Evolutionary conservation across 2,113 vertebrate genomes (phyloP), one percentile per base, ranked within the genome.

Genomic region (Rynchops niger): DNA sequence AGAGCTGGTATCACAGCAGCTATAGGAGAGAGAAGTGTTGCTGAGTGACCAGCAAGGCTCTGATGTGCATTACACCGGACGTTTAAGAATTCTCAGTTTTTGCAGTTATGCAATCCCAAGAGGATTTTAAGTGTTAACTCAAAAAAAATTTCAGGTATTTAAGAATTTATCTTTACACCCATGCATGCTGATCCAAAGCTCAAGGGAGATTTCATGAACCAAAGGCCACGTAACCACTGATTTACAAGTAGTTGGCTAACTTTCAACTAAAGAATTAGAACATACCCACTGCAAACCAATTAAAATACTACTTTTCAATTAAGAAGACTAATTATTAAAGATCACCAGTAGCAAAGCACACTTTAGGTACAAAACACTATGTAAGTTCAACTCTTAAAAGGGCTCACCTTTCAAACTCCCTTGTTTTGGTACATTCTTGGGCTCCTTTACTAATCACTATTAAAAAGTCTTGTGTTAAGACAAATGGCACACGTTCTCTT

Each of bases 391-490:
- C 4, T 4, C 23, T 91, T 67, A 17, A 43, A 79, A 65, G 70
- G 29, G 15, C 97, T 98, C 93, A 99, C 99, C 99, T 99, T 96
- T 99, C 99, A 97, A 99, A 99, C 97, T 99, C 99, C 97, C 99
- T 99, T 23, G 99, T 99, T 98, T 99, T 99, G 70, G 99, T 99
- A 94, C 99, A 99, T 96, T 99, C 99, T 93, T 99, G 99, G 67
- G 99, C 99, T 97, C 99, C 99, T 97, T 99, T 99, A 97, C 99
- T 99, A 95, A 99, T 99, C 91, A 99, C 99, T 63, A 99, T 99
- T 96, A 99, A 98, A 93, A 99, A 99, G 98, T 99, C 99, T 95
- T 99, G 99, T 3, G 99, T 99, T 97, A 99, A 98, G 52, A 99
- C 99, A 96, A 99, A 99, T 13, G 99, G 99, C 32, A 99, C 99